Percentiles rank a stretch among this genome's conserved stretches.
Conservation (phyloP, 2,797 vertebrate genomes). For the Bryconaethiops microstoma region DNA sequence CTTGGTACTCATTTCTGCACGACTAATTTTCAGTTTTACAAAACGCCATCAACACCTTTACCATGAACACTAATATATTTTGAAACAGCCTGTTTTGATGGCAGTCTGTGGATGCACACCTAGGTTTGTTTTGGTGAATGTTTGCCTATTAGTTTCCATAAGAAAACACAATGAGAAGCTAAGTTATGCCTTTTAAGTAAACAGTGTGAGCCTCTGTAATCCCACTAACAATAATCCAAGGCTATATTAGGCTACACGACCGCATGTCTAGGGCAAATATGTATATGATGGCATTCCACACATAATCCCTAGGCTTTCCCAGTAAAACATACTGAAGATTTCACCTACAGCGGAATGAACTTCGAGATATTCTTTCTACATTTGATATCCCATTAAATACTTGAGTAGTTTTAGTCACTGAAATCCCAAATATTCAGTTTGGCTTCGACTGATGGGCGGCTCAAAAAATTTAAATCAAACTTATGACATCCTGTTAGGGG, state of each 20-base stretch:
- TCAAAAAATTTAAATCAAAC: not conserved
- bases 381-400: not conserved
- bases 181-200: conserved; percentile 1
- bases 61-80: too few species aligned
- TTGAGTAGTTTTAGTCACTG: not conserved
- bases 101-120: not conserved
- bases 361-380: not conserved
- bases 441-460: not conserved
- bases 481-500: not conserved
- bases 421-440: not conserved
- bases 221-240: not conserved
- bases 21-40: not conserved
- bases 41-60: too few species aligned
- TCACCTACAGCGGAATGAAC: too few species aligned
- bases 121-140: not conserved
- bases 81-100: too few species aligned
- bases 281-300: not conserved
- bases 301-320: not conserved
- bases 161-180: not conserved
- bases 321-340: not conserved
- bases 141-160: not conserved
- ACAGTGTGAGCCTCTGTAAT: not conserved
- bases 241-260: not conserved
- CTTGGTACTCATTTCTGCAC: not conserved
- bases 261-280: not conserved